Base-by-base conservation (phyloP, 2,113 vertebrate species). In the Cryptoleucopteryx plumbea region DNA sequence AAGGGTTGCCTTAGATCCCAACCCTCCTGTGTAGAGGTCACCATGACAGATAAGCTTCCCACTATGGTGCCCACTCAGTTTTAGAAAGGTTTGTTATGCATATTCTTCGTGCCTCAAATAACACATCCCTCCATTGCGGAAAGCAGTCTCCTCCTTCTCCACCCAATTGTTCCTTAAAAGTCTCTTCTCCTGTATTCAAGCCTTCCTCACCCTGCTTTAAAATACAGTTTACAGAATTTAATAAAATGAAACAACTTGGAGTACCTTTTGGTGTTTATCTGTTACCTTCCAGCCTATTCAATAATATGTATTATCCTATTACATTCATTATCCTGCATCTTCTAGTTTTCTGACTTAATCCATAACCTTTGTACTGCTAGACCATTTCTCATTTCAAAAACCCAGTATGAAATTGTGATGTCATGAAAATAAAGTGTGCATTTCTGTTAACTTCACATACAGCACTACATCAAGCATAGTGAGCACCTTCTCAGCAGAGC, bases 351-450 rank as follows among this genome's bases (percentile, higher is more conserved):
- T 20, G 21, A 70, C 23, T 32, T 70, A 78, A 42, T 8, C 31
- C 13, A 0, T 19, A 62, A 80, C 5, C 23, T 31, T 15, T 55
- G 34, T 11, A n/a, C 42, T 10, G 15, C 16, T 50, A 45, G 10
- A 56, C 14, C 0, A 0, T 8, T 75, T 75, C 63, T 52, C 19
- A 59, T 32, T 48, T 38, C 25, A 66, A 88, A 81, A 71, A 13
- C 10, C 9, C n/a, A 13, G 6, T 13, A 14, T 5, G 32, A 56
- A 72, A 59, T 3, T 6, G 32, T 5, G 62, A 55, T 12, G 47
- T 29, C 45, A 17, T 0, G 12, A 11, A 43, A 58, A 52, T 1
- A 4, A 38, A 62, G 66, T 0, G 8, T 4, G 22, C 13, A 2
- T 52, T 63, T 36, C 66, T 32, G 18, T 9, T 21, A 42, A 38